Conservation (phyloP, 2,113 vertebrate genomes). For the Apeltes quadracus region DNA sequence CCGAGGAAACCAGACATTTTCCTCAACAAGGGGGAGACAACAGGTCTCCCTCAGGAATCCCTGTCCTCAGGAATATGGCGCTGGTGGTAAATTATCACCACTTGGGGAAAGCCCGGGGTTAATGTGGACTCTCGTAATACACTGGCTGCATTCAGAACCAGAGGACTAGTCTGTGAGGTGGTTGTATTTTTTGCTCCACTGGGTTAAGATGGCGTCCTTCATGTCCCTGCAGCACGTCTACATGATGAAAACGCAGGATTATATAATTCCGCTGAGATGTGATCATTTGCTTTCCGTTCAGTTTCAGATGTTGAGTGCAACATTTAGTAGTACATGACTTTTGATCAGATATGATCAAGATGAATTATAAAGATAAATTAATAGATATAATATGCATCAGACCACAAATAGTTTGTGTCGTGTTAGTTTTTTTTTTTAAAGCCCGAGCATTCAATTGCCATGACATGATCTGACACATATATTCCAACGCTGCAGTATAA, state of each 20-base stretch:
- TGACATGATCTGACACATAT: background rate
- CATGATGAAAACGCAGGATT: background rate
- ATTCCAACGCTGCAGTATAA: background rate
- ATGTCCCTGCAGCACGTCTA: background rate
- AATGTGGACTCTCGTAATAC: background rate
- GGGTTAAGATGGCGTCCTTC: background rate
- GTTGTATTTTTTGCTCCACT: background rate
- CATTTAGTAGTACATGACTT: background rate
- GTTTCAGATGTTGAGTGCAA: background rate
- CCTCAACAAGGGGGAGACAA: constrained; percentile 22
- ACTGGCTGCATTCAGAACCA: background rate
- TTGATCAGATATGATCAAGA: too few relatives aligned
- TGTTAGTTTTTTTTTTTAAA: background rate
- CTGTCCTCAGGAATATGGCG: constrained; percentile 32
- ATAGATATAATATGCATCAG: background rate
- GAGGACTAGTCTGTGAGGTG: background rate
- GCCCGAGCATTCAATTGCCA: background rate
- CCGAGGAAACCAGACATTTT: constrained; percentile 6
- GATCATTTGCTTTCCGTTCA: background rate
- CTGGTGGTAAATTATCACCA: background rate
- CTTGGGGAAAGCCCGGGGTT: background rate
- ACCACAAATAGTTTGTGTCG: background rate
- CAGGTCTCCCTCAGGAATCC: constrained; percentile 35
- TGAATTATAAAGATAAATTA: too few relatives aligned
- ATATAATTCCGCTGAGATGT: background rate